Evolutionary conservation across 1,140 invertebrate species (phyloP), one percentile per base, ranked within the genome.

Genomic region (Scaptomyza hsui): DNA sequence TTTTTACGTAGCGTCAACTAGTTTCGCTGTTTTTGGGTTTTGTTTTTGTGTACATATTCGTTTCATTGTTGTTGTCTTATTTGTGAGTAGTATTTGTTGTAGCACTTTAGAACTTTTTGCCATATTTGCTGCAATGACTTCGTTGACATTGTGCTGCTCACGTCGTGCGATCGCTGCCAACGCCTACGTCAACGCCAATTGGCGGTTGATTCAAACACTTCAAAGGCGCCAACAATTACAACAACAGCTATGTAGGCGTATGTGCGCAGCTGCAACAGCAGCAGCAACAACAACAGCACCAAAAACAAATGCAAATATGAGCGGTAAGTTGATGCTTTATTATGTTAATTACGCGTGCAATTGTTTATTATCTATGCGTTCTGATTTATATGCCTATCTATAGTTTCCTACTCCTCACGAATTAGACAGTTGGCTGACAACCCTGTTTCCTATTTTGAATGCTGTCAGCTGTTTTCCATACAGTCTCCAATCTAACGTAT

Each of bases 291-390:
- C 49, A 9, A 35, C 19, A 62, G 7, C 26, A 18, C 57, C 57
- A 51, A 72, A 72, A 69, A 3, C 10, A 19, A 48, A 74, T 74
- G 72, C 72, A 71, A 74, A 71, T 71, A 4, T 7, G 9, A 21
- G 71, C 82, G 82, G 82, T 88, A 70, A 88, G 82, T 88, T 80
- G 55, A 57, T 47, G 56, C 53, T 68, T 57, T 60, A 72, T 81
- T 86, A 86, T 86, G 61, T 45, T 77, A 81, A 85, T 77, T 67
- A 75, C 81, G 80, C 81, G 77, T 77, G 80, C 77, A 86, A 64
- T 85, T 74, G 42, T 44, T 72, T 53, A 61, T 68, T 68, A 72
- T 61, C 56, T 55, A 37, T 68, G 44, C 47, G 45, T 12, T 61
- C 18, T 81, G 65, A 81, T 86, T 81, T 77, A 86, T 77, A 70